Evolutionary conservation across 2,888 invertebrate species (phyloP).

Genomic region (Drosophila aldrichi): DNA sequence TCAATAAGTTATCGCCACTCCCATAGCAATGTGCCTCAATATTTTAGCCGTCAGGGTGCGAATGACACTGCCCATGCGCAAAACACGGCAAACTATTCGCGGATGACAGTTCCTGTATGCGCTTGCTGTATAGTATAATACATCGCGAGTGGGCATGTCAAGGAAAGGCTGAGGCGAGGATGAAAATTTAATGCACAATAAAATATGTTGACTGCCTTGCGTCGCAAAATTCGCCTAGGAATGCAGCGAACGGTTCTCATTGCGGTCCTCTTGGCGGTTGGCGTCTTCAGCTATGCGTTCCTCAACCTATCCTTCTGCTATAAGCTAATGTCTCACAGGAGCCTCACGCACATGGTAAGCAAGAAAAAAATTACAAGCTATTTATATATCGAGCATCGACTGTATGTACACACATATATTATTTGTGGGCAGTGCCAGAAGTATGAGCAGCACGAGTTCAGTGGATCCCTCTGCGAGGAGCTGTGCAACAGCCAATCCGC

Average conservation of each 20-base stretch:
- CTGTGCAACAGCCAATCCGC: constrained; percentile 75
- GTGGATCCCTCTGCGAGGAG: constrained; percentile 83
- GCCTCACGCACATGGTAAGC: constrained; percentile 83
- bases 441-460: constrained; percentile 81
- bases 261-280: constrained; percentile 74
- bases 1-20: constrained; percentile 38
- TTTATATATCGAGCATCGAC: too few relatives aligned
- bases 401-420: background rate
- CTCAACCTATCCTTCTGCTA: constrained; percentile 84
- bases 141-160: constrained; percentile 25
- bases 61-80: constrained; percentile 57
- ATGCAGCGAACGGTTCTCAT: constrained; percentile 81
- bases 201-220: constrained; percentile 82
- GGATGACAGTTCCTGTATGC: constrained; percentile 28
- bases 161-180: constrained; percentile 26
- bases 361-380: background rate
- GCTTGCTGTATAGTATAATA: constrained; percentile 42
- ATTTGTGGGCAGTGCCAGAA: constrained; percentile 75
- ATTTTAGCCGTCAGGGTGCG: constrained; percentile 7
- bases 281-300: constrained; percentile 82
- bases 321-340: constrained; percentile 82
- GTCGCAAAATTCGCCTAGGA: constrained; percentile 81
- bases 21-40: constrained; percentile 3
- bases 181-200: constrained; percentile 33
- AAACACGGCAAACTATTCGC: constrained; percentile 29